Conservation (phyloP, 2,113 vertebrate species). For the Trogon melanurus region DNA sequence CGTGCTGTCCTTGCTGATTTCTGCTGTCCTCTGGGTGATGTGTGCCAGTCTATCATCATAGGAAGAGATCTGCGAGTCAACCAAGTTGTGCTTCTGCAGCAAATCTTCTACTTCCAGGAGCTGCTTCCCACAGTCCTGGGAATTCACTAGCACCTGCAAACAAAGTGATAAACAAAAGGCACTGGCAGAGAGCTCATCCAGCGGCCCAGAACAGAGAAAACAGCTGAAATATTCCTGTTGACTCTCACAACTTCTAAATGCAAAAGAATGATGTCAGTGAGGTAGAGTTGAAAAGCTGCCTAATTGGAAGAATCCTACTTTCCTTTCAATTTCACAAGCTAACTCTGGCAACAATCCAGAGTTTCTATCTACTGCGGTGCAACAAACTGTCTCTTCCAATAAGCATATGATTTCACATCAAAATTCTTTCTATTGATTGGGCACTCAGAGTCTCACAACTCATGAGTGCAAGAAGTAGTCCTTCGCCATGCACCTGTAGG, state of each 20-base stretch:
- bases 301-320: background rate
- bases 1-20: constrained; percentile 60
- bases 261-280: background rate
- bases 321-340: background rate
- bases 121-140: constrained; percentile 81
- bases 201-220: background rate
- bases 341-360: background rate
- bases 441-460: background rate
- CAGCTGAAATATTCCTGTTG: background rate
- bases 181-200: background rate
- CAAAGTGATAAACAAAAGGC: background rate
- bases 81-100: constrained; percentile 86
- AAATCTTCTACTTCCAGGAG: constrained; percentile 82
- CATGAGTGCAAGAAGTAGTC: background rate
- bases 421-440: background rate
- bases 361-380: background rate
- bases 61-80: constrained; percentile 83
- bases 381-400: background rate
- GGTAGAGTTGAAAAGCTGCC: background rate
- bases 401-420: background rate
- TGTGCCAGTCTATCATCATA: constrained; percentile 76
- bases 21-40: constrained; percentile 70
- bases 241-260: background rate
- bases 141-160: constrained; percentile 76
- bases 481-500: background rate